phyloP scores from a whole-genome alignment of 2,113 vertebrate genomes.

The Todiramphus saurophagus region DNA sequence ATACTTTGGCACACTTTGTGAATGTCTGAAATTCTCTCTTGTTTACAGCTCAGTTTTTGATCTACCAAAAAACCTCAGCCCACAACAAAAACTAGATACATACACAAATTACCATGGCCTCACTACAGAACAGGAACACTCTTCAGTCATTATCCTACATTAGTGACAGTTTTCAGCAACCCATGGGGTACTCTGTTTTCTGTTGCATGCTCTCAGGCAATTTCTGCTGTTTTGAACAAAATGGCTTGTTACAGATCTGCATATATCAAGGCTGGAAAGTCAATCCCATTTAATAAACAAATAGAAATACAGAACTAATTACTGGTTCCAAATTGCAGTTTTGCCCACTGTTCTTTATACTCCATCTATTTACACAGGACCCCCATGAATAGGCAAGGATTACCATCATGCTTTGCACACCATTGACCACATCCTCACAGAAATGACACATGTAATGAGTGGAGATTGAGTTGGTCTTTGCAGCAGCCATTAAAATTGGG shows the following conservation, averaged over 20 bases:
- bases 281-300: background rate
- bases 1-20: background rate
- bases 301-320: background rate
- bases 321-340: background rate
- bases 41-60: background rate
- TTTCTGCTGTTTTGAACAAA: background rate
- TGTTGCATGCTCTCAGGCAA: background rate
- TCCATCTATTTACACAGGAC: background rate
- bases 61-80: background rate
- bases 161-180: background rate
- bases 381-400: background rate
- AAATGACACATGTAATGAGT: background rate
- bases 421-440: background rate
- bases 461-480: background rate
- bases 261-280: background rate
- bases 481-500: background rate
- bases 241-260: background rate
- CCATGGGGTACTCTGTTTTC: background rate
- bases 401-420: background rate
- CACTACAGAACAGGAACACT: background rate
- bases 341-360: background rate
- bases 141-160: background rate
- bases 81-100: background rate
- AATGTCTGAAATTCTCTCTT: background rate
- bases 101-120: background rate